A percentile compares a stretch with the other conserved stretches of the same genome.
phyloP scores from a whole-genome alignment of 30 jellyfish, hydroid and myxozoan genomes.

The Hydractinia echinata region DNA sequence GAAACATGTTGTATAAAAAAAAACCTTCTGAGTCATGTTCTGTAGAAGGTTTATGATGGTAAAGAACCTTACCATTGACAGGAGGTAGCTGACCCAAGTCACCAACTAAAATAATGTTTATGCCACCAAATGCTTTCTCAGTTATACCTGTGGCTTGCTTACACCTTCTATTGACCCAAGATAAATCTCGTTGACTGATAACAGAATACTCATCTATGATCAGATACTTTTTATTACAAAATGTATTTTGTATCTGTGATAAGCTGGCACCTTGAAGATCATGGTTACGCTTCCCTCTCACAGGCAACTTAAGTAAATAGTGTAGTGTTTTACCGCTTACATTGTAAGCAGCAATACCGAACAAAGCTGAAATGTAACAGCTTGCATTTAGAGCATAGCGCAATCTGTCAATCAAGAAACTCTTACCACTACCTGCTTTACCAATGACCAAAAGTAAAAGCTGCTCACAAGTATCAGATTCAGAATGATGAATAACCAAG shows the following conservation, averaged over 20 bases:
- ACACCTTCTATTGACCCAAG: constrained; percentile 35
- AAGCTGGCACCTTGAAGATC: constrained; percentile 16
- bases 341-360: constrained; percentile 34
- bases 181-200: constrained; percentile 22
- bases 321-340: constrained; percentile 33
- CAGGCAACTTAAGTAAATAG: constrained; percentile 17
- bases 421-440: constrained; percentile 36
- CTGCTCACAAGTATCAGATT: background rate
- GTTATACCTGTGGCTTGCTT: constrained; percentile 29
- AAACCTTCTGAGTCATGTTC: constrained; percentile 18
- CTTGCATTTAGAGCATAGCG: background rate
- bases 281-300: constrained; percentile 5
- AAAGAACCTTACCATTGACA: constrained; percentile 23
- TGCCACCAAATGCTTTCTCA: constrained; percentile 27
- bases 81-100: constrained; percentile 42
- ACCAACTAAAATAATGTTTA: constrained; percentile 20
- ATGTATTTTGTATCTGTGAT: background rate
- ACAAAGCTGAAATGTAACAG: constrained; percentile 5
- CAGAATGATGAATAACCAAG: constrained; percentile 5
- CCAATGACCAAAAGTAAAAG: constrained; percentile 20
- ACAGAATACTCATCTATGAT: constrained; percentile 37
- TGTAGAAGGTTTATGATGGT: constrained; percentile 15
- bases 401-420: constrained; percentile 22
- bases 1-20: constrained; percentile 13
- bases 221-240: background rate